phyloP scores from a whole-genome alignment of 2,888 invertebrate species.

The Pantelozetes paolii region DNA sequence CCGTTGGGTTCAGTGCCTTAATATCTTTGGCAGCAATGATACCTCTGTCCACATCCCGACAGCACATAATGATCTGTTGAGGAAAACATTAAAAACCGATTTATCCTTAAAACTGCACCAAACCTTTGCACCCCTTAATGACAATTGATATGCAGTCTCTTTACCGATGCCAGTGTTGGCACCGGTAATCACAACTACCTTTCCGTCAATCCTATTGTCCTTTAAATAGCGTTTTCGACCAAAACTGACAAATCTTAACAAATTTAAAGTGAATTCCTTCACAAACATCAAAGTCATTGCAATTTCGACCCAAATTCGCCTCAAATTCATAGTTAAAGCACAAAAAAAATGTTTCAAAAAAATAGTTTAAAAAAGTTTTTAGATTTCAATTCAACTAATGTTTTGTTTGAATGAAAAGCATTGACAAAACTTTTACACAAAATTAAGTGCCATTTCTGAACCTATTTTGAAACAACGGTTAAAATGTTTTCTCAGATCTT shows the following conservation, averaged over 20 bases:
- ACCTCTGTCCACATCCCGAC: conserved; percentile 50
- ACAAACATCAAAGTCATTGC: conserved; percentile 33
- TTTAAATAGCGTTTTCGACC: conserved; percentile 29
- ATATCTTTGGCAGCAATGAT: conserved; percentile 49
- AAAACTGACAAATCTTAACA: conserved; percentile 34
- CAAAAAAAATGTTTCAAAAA: too few species aligned
- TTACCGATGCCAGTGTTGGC: conserved; percentile 52
- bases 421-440: too few species aligned
- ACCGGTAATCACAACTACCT: conserved; percentile 52
- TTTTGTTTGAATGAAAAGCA: too few species aligned
- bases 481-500: too few species aligned
- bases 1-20: neutral
- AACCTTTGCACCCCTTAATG: conserved; percentile 48
- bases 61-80: conserved; percentile 50
- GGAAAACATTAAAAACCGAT: neutral
- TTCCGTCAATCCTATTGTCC: conserved; percentile 48
- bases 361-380: too few species aligned
- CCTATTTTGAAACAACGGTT: too few species aligned
- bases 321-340: neutral
- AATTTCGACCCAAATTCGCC: conserved; percentile 37
- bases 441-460: too few species aligned
- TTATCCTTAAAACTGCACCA: neutral
- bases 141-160: conserved; percentile 51
- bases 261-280: conserved; percentile 32
- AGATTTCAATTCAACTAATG: too few species aligned